Conservation (phyloP, 2,888 invertebrate species). For the Tenodera sinensis region DNA sequence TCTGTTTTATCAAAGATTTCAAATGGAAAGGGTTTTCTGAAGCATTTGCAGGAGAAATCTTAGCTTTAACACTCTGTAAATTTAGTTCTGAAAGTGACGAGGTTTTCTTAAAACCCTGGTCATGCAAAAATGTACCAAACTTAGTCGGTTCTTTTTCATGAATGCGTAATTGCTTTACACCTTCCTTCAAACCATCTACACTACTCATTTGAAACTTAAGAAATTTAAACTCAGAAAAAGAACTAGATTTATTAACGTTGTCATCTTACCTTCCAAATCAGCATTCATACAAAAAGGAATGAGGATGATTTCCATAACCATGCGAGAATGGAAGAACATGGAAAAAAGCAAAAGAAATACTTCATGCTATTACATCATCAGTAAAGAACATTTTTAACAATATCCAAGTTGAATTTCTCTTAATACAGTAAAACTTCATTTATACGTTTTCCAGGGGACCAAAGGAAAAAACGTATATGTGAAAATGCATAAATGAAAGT, state of each 20-base stretch:
- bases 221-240: neutral
- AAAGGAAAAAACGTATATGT: too few relatives aligned
- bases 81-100: neutral
- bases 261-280: constrained; percentile 52
- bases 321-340: constrained; percentile 30
- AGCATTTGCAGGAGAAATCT: neutral
- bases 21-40: neutral
- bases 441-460: too few relatives aligned
- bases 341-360: constrained; percentile 11
- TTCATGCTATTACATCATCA: neutral
- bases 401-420: neutral
- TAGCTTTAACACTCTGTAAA: neutral
- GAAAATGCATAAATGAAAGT: too few relatives aligned
- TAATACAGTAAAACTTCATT: too few relatives aligned
- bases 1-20: neutral
- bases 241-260: constrained; percentile 17
- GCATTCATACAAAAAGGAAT: constrained; percentile 34
- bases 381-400: neutral
- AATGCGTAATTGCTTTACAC: neutral
- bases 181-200: neutral
- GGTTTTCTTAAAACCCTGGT: neutral
- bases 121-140: neutral
- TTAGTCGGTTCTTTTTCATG: neutral
- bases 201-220: neutral
- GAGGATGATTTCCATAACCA: constrained; percentile 22